Evolutionary conservation across 2,888 invertebrate genomes (phyloP).

Genomic region (Hypercompe scribonia): DNA sequence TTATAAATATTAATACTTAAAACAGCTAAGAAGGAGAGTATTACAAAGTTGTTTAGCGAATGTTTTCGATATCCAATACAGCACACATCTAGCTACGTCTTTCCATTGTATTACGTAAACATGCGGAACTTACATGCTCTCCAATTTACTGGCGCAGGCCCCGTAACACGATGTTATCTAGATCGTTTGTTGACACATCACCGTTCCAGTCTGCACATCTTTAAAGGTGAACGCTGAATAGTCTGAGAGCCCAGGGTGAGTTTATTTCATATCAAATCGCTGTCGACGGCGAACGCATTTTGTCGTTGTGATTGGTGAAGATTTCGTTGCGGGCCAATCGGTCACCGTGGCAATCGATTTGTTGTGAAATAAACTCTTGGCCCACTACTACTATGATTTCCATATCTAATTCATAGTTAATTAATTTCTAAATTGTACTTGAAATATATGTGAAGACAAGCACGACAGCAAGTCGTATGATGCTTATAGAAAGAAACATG

Average conservation of each 20-base stretch:
- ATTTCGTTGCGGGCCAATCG: too few species aligned
- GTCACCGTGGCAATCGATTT: too few species aligned
- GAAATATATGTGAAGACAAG: not conserved
- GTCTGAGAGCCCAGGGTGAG: not conserved
- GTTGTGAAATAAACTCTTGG: too few species aligned
- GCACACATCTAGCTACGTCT: constrained; percentile 12
- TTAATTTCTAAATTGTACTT: not conserved
- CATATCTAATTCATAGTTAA: not conserved
- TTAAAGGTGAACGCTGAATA: constrained; percentile 12
- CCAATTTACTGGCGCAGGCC: constrained; percentile 45
- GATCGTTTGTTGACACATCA: constrained; percentile 35
- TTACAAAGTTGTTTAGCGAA: constrained; percentile 5
- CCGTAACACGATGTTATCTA: constrained; percentile 49
- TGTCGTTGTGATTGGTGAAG: too few species aligned
- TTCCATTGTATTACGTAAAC: constrained; percentile 36
- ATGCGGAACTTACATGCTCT: constrained; percentile 45
- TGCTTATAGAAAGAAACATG: not conserved
- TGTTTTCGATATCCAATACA: not conserved
- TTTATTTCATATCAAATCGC: not conserved
- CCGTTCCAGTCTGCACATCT: constrained; percentile 11
- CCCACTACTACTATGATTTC: not conserved
- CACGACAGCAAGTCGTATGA: too few species aligned
- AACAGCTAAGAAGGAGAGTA: not conserved
- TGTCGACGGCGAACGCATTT: not conserved
- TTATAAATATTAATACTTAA: not conserved